Evolutionary conservation across 2,797 vertebrate species (phyloP), one percentile per base, ranked within the genome.

Genomic region (Trichosurus vulpecula): DNA sequence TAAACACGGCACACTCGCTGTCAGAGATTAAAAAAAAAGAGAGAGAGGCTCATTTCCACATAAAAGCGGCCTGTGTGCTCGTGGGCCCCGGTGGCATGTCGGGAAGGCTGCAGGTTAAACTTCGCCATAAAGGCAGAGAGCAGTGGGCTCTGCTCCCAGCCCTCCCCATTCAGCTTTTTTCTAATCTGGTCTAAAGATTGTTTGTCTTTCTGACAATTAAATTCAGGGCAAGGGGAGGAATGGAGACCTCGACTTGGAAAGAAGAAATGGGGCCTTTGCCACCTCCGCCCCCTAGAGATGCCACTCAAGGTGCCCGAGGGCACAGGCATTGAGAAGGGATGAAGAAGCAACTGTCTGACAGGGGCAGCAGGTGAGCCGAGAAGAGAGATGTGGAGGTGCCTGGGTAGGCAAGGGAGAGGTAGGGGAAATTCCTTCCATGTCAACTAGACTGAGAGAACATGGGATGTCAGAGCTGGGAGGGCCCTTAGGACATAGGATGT

Each of bases 61-160:
- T 99, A 98, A 99, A 99, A 99, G 99, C 96, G 97, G 97, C 98
- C 98, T 96, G 97, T 98, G 97, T 97, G 97, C 98, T 97, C 97
- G 98, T 98, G 53, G 97, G 98, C 98, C 98, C 97, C 98, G 96
- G 98, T 98, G 98, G 98, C 98, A 98, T 98, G 99, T 98, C 98
- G 98, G 98, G 98, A 98, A 98, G 98, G 57, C 98, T 99, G 98
- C 97, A 99, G 99, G 99, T 99, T 99, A 99, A 98, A 99, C 98
- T 99, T 97, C 90, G 97, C 98, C 98, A 99, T 99, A 98, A 98
- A 98, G 97, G 96, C 27, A 92, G 97, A 97, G 27, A 8, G 94
- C 2, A 0, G 93, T 93, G 94, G 95, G 97, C 92, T 97, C 92
- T 81, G 3, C 0, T 95, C 94, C 94, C 91, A 6, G 81, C 74